Base-by-base conservation (phyloP, 37 sponge, comb jelly and placozoan species). In the Eunapius fragilis region DNA sequence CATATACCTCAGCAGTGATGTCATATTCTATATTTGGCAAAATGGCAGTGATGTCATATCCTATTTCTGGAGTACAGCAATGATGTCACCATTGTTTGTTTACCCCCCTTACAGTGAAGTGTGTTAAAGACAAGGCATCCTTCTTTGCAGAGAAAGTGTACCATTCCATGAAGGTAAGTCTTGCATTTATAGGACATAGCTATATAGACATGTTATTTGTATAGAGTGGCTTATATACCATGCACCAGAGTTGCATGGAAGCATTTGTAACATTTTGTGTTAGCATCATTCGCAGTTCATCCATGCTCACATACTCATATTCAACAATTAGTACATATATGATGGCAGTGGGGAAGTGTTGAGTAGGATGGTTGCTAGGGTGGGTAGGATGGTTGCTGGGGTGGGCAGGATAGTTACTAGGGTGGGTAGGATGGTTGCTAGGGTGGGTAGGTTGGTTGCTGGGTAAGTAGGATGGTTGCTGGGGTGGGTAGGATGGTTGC, bases 131-230 rank as follows among this genome's bases (percentile, higher is more conserved):
- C 75, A 89, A 50, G 30, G 37, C 93, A 70, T 82, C 68, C 25
- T 96, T 80, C 76, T 94, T 94, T 87, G 95, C 97, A 31, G 93
- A 96, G 78, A 78, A 78, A 47, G 38, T 96, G 33, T 94, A 94
- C 88, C 91, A 89, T 80, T 90, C 93, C 14, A 94, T 96, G 95
- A 96, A 94, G 95, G 96, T 92, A 82, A 0, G 50, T 71, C 58
- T 11, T 9, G 9, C 7, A 45, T 45, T 45, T 45, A 9, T 9
- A 45, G 7, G 9, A 9, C 47, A 45, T 45, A 9, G 47, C 47
- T 9, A 45, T 45, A 4, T 45, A 11, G 47, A 45, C 47, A 45
- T 4, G 47, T 9, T 9, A 45, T 45, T 45, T 9, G 4, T n/a
- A n/a, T n/a, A n/a, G n/a, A n/a, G n/a, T n/a, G n/a, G n/a, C n/a